Percentiles rank a stretch among this genome's conserved stretches.
Conservation (phyloP, 2,797 vertebrate genomes). For the Stomatorhinus walkeri region DNA sequence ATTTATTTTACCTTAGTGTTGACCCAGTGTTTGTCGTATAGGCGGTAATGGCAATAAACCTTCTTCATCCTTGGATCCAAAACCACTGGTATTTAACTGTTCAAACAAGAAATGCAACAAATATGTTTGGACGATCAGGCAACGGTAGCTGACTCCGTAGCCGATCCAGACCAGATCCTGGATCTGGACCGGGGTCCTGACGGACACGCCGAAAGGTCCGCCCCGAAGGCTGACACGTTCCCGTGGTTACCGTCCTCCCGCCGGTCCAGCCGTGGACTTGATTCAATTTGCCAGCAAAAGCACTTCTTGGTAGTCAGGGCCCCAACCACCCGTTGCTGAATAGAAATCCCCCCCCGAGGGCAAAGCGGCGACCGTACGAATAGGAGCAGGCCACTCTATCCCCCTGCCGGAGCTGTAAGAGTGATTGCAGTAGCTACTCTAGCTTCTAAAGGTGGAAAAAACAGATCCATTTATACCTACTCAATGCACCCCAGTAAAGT, state of each 20-base stretch:
- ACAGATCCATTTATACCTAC: neutral
- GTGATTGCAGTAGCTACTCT: neutral
- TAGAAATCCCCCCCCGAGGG: neutral
- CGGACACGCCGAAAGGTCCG: neutral
- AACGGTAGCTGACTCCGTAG: neutral
- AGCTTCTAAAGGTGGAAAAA: neutral
- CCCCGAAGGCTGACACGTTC: neutral
- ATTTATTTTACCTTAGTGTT: neutral
- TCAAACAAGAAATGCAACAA: neutral
- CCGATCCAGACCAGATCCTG: neutral
- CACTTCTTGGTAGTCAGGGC: neutral
- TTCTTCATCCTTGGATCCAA: neutral
- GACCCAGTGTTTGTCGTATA: neutral
- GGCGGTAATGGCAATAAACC: neutral
- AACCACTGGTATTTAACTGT: neutral
- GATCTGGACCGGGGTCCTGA: neutral
- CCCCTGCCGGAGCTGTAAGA: neutral
- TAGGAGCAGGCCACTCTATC: neutral
- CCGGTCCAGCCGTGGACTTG: neutral
- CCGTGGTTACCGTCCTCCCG: neutral
- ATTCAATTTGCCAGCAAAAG: neutral
- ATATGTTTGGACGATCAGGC: neutral
- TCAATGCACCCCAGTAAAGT: constrained; percentile 11
- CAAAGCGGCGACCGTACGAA: neutral
- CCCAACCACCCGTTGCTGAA: neutral